phyloP scores from a whole-genome alignment of 2,888 invertebrate species.

The Tricholauxania praeusta region DNA sequence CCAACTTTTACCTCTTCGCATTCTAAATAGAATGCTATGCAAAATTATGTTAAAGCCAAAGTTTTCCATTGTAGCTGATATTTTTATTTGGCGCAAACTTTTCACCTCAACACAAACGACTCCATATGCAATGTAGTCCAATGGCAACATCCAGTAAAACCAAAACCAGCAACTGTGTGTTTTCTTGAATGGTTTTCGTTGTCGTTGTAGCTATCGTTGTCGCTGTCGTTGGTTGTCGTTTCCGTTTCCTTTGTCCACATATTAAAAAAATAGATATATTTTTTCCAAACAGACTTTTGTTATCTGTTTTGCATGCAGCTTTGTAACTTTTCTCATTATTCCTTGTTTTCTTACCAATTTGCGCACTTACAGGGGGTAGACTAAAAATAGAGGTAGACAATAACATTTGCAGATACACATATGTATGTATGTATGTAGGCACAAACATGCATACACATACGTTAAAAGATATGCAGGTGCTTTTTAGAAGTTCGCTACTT shows the following conservation, averaged over 20 bases:
- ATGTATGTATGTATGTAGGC: not conserved
- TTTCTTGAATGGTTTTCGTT: not conserved
- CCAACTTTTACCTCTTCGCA: too few relatives aligned
- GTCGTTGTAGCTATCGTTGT: too few relatives aligned
- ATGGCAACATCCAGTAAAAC: too few relatives aligned
- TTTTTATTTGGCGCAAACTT: too few relatives aligned
- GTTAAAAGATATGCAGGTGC: not conserved
- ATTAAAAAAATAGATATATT: not conserved
- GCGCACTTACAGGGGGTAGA: not conserved
- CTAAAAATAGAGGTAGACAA: not conserved
- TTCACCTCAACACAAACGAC: too few relatives aligned
- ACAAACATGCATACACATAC: too few relatives aligned
- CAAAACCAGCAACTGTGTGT: not conserved
- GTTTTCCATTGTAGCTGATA: too few relatives aligned
- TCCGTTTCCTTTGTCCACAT: not conserved
- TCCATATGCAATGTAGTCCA: too few relatives aligned
- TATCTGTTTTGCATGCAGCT: constrained; percentile 18
- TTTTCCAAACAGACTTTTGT: constrained; percentile 15
- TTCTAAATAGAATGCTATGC: too few relatives aligned
- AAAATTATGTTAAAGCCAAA: too few relatives aligned
- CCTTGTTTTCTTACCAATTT: constrained; percentile 21
- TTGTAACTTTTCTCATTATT: constrained; percentile 12
- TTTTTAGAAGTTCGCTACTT: not conserved
- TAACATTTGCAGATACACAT: not conserved
- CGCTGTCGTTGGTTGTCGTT: not conserved